Evolutionary conservation across 2,888 invertebrate species (phyloP), one percentile per base, ranked within the genome.

Genomic region (Sthenelais limicola): DNA sequence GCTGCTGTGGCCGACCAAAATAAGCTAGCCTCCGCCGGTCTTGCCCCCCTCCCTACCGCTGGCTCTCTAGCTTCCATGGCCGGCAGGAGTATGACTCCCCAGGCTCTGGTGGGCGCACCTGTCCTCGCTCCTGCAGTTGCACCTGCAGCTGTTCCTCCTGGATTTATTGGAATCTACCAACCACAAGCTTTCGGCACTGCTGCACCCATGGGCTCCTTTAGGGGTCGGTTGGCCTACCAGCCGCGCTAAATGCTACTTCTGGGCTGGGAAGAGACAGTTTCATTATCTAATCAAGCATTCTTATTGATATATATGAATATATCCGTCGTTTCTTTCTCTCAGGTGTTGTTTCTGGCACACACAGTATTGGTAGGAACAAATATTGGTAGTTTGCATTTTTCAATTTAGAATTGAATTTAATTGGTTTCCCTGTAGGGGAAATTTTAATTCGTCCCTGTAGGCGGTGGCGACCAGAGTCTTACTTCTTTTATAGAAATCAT

Each of bases 111-210:
- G 2, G 62, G 62, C 4, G 38, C 62, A 3, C 62, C 62, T 2
- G 62, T 62, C 38, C 21, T 62, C 38, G 38, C 62, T 1, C 38
- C 62, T 15, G 38, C 35, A 24, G 24, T 38, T 24, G 2, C 35
- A 21, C 24, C 28, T 24, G 2, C 62, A 1, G 7, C 62, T 3
- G 26, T 21, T 15, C 26, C 62, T 1, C 62, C 62, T 9, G 62
- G 38, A 35, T 62, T 62, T 24, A 35, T 62, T 21, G 62, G 62
- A 62, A 35, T 62, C 38, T 62, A 62, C 62, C 62, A 62, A 24
- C 62, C 62, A 5, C 12, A 26, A 24, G 56, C 56, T 9, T 33
- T 38, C n/a, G 62, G n/a, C n/a, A 28, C n/a, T 4, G 56, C 56
- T 5, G 38, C 62, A 15, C 38, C 62, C 51, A 51, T 51, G 51